Percentiles rank a stretch among this genome's conserved stretches.
phyloP scores from a whole-genome alignment of 2,888 invertebrate species.

The Pollenia amentaria region DNA sequence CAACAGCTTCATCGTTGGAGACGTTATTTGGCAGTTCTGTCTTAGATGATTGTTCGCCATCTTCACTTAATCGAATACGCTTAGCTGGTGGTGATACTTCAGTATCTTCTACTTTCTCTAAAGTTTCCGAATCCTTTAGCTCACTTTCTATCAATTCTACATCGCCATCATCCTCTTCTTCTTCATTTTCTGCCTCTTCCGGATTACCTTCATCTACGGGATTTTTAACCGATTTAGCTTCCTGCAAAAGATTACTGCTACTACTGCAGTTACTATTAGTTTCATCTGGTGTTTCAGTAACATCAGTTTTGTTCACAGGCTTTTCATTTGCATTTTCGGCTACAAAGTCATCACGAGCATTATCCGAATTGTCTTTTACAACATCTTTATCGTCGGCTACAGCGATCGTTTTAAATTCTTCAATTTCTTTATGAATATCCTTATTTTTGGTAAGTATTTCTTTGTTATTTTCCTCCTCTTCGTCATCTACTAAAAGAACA shows the following conservation, averaged over 20 bases:
- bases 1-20: slow-evolving; percentile 9
- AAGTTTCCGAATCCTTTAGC: slow-evolving; percentile 66
- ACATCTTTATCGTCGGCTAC: slow-evolving; percentile 39
- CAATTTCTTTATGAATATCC: slow-evolving; percentile 3
- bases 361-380: slow-evolving; percentile 81
- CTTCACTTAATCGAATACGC: slow-evolving; percentile 76
- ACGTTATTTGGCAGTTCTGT: slow-evolving; percentile 55
- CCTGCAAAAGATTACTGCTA: slow-evolving; percentile 80
- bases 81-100: slow-evolving; percentile 76
- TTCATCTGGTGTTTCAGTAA: slow-evolving; percentile 74
- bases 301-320: slow-evolving; percentile 22
- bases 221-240: slow-evolving; percentile 74
- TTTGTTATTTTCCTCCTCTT: slow-evolving; percentile 75
- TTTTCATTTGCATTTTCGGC: slow-evolving; percentile 56
- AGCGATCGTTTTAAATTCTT: background rate
- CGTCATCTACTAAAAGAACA: slow-evolving; percentile 77
- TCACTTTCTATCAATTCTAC: slow-evolving; percentile 73
- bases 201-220: slow-evolving; percentile 46
- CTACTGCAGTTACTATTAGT: slow-evolving; percentile 79
- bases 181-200: slow-evolving; percentile 72
- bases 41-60: slow-evolving; percentile 60
- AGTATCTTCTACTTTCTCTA: slow-evolving; percentile 67
- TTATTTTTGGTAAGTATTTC: background rate
- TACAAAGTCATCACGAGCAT: slow-evolving; percentile 81
- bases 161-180: slow-evolving; percentile 73